Conservation (phyloP, 1,140 invertebrate genomes). For the Tachypleus tridentatus region DNA sequence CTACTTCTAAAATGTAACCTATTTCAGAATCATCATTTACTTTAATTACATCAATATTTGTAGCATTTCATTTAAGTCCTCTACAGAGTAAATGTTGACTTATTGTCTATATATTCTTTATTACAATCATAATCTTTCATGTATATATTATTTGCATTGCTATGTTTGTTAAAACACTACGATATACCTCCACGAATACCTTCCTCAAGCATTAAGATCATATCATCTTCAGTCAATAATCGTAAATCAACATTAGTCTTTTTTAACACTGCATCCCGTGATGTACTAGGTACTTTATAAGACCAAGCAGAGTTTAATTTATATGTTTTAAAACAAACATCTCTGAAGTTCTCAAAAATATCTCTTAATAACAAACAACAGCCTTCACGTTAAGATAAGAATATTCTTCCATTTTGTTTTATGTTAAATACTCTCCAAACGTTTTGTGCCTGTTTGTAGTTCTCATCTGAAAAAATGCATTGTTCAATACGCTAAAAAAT, state of each 20-base stretch:
- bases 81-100: too few species aligned
- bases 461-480: not conserved
- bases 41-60: too few species aligned
- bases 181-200: conserved; percentile 3
- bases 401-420: conserved; percentile 1
- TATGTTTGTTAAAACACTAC: conserved; percentile 8
- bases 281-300: conserved; percentile 2
- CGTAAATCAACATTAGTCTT: conserved; percentile 6
- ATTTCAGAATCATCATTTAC: too few species aligned
- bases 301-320: conserved; percentile 5
- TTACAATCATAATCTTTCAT: too few species aligned
- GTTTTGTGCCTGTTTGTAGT: conserved; percentile 9
- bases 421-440: conserved; percentile 25
- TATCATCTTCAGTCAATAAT: conserved; percentile 6
- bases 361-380: conserved; percentile 23
- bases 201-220: conserved; percentile 6
- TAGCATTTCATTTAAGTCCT: too few species aligned
- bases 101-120: too few species aligned
- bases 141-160: conserved; percentile 8
- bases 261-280: conserved; percentile 5
- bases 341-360: conserved; percentile 27
- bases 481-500: not conserved
- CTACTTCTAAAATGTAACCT: too few species aligned
- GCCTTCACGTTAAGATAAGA: conserved; percentile 19
- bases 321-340: conserved; percentile 16